Evolutionary conservation across 2,888 invertebrate genomes (phyloP).

Genomic region (Drepana falcataria): DNA sequence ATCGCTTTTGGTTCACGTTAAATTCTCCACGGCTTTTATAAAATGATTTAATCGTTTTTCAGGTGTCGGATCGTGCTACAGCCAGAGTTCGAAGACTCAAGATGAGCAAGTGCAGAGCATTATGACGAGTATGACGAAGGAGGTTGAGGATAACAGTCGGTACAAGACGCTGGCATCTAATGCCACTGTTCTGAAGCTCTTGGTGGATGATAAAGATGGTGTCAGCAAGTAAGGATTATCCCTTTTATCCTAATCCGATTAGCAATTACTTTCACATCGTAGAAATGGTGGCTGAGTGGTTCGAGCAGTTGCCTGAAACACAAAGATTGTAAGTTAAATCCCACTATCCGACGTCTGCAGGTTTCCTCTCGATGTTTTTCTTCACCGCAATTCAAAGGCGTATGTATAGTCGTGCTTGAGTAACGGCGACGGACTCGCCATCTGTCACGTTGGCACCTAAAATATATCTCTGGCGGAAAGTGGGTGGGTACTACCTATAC

Average conservation of each 20-base stretch:
- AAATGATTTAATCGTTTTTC: conserved; percentile 7
- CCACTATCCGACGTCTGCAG: too few relatives aligned
- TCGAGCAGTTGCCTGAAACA: too few relatives aligned
- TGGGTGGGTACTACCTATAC: too few relatives aligned
- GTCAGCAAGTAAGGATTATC: conserved; percentile 54
- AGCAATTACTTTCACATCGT: neutral
- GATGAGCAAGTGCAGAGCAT: conserved; percentile 28
- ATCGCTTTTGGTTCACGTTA: neutral
- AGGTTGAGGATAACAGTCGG: conserved; percentile 70
- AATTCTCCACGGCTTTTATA: conserved; percentile 2
- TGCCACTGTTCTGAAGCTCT: conserved; percentile 61
- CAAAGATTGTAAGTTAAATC: too few relatives aligned
- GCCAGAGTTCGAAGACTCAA: conserved; percentile 25
- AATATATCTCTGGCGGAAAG: too few relatives aligned
- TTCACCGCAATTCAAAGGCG: too few relatives aligned
- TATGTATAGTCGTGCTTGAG: too few relatives aligned
- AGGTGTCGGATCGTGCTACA: conserved; percentile 38
- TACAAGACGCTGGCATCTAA: conserved; percentile 73
- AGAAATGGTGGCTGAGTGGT: neutral
- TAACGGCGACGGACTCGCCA: too few relatives aligned
- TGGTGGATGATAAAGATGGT: conserved; percentile 67
- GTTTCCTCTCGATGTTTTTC: too few relatives aligned
- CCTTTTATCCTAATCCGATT: neutral
- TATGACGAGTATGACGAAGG: conserved; percentile 52
- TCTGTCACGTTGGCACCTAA: too few relatives aligned